Percentiles rank a stretch among this genome's conserved stretches.
Evolutionary conservation across 2,888 invertebrate species (phyloP).

Genomic region (Cheilosia vulpina): DNA sequence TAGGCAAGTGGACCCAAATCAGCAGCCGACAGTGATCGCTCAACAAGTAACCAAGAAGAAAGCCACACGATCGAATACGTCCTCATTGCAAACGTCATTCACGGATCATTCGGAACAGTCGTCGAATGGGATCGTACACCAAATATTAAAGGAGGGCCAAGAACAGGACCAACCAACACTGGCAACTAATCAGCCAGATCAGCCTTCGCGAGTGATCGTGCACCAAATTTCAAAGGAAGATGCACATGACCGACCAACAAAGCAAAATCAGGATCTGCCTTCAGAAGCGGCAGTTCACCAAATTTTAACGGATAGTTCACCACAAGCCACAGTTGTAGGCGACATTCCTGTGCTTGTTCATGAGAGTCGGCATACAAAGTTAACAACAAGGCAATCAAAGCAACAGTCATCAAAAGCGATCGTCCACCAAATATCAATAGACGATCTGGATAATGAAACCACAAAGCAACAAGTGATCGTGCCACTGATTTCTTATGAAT

Average conservation of each 20-base stretch:
- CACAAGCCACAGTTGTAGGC: neutral
- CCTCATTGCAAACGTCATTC: slow-evolving; percentile 6
- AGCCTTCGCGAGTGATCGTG: slow-evolving; percentile 23
- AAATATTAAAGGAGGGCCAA: slow-evolving; percentile 67
- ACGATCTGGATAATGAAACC: neutral
- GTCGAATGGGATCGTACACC: slow-evolving; percentile 75
- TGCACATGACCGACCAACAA: neutral
- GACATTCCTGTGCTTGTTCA: neutral
- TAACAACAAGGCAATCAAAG: neutral
- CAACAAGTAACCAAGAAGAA: slow-evolving; percentile 28
- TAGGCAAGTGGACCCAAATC: neutral
- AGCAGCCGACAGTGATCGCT: neutral
- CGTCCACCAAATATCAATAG: slow-evolving; percentile 75
- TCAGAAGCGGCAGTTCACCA: neutral
- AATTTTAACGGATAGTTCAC: neutral
- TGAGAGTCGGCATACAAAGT: neutral
- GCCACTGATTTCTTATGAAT: neutral
- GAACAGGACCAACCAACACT: neutral
- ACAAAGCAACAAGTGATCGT: slow-evolving; percentile 21
- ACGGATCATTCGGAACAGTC: slow-evolving; percentile 20
- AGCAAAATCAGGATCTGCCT: neutral
- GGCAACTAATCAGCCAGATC: neutral
- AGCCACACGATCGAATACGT: slow-evolving; percentile 7
- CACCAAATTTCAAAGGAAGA: slow-evolving; percentile 57
- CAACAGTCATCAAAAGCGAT: slow-evolving; percentile 77